Evolutionary conservation across 2,888 invertebrate species (phyloP), one percentile per base, ranked within the genome.

Genomic region (Pomacea canaliculata): DNA sequence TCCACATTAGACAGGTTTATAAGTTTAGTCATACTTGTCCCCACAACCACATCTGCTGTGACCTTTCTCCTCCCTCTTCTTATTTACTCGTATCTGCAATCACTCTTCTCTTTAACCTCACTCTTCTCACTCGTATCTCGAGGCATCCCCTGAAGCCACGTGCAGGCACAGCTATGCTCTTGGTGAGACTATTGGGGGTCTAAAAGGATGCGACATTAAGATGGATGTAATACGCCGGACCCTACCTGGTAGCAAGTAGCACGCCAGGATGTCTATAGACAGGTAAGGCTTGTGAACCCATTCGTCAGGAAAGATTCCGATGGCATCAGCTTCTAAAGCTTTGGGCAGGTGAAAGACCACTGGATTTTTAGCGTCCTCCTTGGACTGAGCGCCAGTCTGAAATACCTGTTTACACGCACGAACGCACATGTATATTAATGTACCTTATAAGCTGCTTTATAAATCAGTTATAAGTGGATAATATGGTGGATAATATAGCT

Each of bases 251-350:
- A 18, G 46, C 3, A 62, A n/a, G 27, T 79, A 71, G 73, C 81
- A 81, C 12, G 74, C 76, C 23, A 71, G 67, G 19, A 79, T 46
- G 68, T 80, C 77, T 60, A 81, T 18, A 27, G 66, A 49, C 16
- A 81, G 48, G 48, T 69, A 73, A 13, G 81, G 81, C 65, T 70
- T 71, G 65, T 73, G 70, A 10, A 46, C 16, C 81, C 81, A 81
- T 48, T 70, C 71, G 27, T 81, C 73, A 10, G 81, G 81, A 60
- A 70, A 78, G 49, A 81, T 67, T 18, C 81, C 78, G n/a, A 81
- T 73, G 49, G 69, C 69, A 8, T 70, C 72, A 19, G 77, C 71
- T 48, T 23, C 72, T 9, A 81, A 49, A 19, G 79, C 75, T 12
- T 56, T 69, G 23, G 79, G 79, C 51, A 81, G 71, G 13, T n/a